Evolutionary conservation across 23 tunicate species (phyloP).

Genomic region (Ascidia mentula): DNA sequence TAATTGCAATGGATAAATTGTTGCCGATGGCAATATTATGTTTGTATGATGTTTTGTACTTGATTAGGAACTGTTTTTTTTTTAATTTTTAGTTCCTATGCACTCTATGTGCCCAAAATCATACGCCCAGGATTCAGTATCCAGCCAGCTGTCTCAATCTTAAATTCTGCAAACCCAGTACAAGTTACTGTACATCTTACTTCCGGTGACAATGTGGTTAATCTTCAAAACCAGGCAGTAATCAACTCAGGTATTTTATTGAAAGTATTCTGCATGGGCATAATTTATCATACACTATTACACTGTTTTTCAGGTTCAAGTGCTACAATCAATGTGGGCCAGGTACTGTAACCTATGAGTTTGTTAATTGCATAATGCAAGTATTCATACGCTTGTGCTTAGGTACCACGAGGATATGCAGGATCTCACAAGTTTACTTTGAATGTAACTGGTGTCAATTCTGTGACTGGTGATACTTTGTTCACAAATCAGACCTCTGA

Average conservation of each 20-base stretch:
- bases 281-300: neutral
- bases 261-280: neutral
- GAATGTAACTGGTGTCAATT: constrained; percentile 50
- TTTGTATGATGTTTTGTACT: neutral
- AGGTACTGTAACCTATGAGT: neutral
- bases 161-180: constrained; percentile 43
- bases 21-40: neutral
- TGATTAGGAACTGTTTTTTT: neutral
- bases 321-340: constrained; percentile 16
- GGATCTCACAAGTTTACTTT: constrained; percentile 46
- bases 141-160: constrained; percentile 27
- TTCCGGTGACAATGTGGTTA: constrained; percentile 34
- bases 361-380: too few relatives aligned
- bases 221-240: neutral
- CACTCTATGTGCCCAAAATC: constrained; percentile 46
- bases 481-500: constrained; percentile 52
- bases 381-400: neutral
- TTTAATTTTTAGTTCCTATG: constrained; percentile 44
- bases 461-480: constrained; percentile 42
- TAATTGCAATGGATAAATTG: neutral
- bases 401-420: constrained; percentile 44
- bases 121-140: constrained; percentile 73
- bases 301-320: constrained; percentile 39
- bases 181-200: constrained; percentile 15
- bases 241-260: constrained; percentile 45